Percentiles rank a stretch among this genome's conserved stretches.
Evolutionary conservation across 2,113 vertebrate species (phyloP).

Genomic region (Piprites chloris): DNA sequence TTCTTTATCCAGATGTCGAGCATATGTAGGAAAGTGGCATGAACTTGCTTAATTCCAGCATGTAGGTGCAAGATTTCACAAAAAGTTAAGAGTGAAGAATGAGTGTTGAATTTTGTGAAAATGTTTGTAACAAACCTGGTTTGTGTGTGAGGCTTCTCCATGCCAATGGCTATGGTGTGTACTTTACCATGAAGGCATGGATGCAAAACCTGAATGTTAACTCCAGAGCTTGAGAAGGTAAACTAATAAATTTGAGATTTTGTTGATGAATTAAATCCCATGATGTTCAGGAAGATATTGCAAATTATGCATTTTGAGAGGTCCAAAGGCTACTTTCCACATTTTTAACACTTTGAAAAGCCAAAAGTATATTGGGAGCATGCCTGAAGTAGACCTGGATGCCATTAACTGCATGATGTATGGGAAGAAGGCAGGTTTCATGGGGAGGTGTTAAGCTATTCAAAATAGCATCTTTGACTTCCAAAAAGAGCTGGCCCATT

Average conservation of each 20-base stretch:
- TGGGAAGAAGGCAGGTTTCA: neutral
- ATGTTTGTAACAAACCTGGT: neutral
- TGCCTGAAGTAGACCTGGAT: neutral
- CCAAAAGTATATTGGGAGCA: neutral
- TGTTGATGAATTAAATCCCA: neutral
- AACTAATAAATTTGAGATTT: neutral
- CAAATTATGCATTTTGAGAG: neutral
- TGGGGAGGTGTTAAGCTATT: neutral
- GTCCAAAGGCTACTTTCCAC: neutral
- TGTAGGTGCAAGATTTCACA: neutral
- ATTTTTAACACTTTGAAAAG: conserved; percentile 17
- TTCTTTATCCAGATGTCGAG: neutral
- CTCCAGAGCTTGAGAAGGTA: neutral
- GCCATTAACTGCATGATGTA: neutral
- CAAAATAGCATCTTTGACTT: conserved; percentile 11
- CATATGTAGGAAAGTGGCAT: neutral
- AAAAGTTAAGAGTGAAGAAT: neutral
- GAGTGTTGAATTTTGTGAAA: neutral
- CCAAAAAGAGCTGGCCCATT: neutral
- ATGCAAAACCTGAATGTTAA: neutral
- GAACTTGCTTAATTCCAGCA: neutral
- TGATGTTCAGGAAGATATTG: neutral
- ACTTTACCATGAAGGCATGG: neutral
- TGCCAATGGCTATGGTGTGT: fast-evolving
- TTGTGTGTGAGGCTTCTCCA: neutral